A percentile compares a stretch with the other conserved stretches of the same genome.
These are phyloP conservation scores for Megaustenia siamemsis DNA, from an alignment of 2,888 invertebrate genomes.

Conservation along the genomic window DNA sequence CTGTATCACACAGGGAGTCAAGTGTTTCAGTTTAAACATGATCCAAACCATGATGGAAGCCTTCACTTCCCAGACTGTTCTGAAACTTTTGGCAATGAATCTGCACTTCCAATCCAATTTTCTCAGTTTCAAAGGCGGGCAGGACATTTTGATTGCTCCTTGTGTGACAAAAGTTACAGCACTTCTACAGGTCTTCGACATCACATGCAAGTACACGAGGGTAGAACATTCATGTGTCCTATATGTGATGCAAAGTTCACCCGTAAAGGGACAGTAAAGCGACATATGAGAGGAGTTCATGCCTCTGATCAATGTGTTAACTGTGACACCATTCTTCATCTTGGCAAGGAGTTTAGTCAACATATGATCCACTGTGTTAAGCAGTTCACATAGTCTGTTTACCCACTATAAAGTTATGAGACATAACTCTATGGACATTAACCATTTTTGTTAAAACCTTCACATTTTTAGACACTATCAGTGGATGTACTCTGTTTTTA, in stretches of 20 bases:
- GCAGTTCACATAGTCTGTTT: not conserved
- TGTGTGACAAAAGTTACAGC: constrained; percentile 54
- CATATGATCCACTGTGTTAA: constrained; percentile 25
- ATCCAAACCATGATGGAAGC: not conserved
- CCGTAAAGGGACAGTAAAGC: constrained; percentile 39
- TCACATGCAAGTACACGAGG: constrained; percentile 49
- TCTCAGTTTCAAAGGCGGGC: constrained; percentile 3
- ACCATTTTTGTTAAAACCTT: too few species aligned
- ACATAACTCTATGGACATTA: too few species aligned
- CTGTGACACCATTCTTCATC: constrained; percentile 21
- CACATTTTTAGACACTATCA: too few species aligned
- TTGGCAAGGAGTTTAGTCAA: constrained; percentile 42
- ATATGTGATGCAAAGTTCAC: constrained; percentile 48
- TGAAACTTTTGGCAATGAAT: not conserved
- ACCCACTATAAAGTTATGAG: too few species aligned
- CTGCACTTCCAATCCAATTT: not conserved
- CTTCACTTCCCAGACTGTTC: constrained; percentile 24
- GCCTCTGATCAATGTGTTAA: constrained; percentile 18
- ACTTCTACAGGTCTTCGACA: constrained; percentile 42
- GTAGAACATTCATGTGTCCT: constrained; percentile 44
- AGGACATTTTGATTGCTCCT: constrained; percentile 43
- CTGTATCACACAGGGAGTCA: not conserved
- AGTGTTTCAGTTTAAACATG: not conserved
- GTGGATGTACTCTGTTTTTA: too few species aligned
- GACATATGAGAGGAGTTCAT: constrained; percentile 41